Percentiles rank a stretch among this genome's conserved stretches.
Conservation (phyloP, 2,113 vertebrate species). For the Pristiophorus japonicus region DNA sequence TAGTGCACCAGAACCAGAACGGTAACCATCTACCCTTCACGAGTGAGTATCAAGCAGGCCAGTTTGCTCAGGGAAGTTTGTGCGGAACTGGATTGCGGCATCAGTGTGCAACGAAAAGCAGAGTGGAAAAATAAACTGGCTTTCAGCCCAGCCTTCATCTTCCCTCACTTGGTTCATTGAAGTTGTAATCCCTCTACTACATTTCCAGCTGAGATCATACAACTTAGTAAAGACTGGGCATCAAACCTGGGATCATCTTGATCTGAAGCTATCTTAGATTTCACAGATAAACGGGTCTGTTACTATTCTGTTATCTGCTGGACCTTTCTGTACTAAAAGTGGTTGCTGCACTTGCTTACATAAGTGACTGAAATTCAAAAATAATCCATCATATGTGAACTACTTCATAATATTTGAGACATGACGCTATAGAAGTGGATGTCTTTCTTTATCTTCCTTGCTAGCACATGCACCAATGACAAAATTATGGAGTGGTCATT, state of each 20-base stretch:
- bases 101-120: not conserved
- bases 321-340: not conserved
- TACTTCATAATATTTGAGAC: not conserved
- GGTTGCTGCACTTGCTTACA: not conserved
- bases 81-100: not conserved
- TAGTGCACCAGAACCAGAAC: not conserved
- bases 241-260: not conserved
- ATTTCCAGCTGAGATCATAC: not conserved
- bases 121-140: not conserved
- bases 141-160: not conserved
- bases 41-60: not conserved
- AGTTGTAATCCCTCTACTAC: not conserved
- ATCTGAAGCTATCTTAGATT: not conserved
- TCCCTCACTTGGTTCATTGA: not conserved
- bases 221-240: not conserved
- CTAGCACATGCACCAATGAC: not conserved
- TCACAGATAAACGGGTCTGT: not conserved
- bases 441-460: not conserved
- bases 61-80: not conserved
- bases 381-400: not conserved
- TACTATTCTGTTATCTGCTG: not conserved
- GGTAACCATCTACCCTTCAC: too few species aligned
- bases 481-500: not conserved
- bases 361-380: not conserved
- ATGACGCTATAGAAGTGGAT: not conserved